Percentiles rank a stretch among this genome's conserved stretches.
phyloP scores from a whole-genome alignment of 2,797 vertebrate species.

The Rhadinocentrus ornatus region DNA sequence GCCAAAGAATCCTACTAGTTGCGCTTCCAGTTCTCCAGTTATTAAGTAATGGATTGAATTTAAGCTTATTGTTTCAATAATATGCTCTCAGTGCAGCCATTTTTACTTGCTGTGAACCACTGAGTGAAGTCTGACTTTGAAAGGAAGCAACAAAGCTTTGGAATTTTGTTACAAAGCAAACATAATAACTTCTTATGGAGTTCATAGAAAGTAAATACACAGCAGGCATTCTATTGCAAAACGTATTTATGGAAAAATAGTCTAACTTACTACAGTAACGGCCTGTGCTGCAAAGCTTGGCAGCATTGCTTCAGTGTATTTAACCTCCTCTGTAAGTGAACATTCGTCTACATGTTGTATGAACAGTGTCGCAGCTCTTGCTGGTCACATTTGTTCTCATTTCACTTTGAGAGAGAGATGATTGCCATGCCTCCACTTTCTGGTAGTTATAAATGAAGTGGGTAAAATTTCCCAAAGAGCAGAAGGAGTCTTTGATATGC shows the following conservation, averaged over 20 bases:
- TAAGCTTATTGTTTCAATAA: not conserved
- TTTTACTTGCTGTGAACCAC: constrained; percentile 14
- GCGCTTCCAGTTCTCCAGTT: not conserved
- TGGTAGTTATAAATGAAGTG: constrained; percentile 54
- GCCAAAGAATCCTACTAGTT: not conserved
- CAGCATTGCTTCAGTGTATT: constrained; percentile 18
- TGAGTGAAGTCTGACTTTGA: not conserved
- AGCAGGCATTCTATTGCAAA: constrained; percentile 26
- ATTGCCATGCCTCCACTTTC: constrained; percentile 21
- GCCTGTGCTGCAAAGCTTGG: constrained; percentile 12
- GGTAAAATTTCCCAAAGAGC: constrained; percentile 54
- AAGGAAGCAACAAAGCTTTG: constrained; percentile 9
- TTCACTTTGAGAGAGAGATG: constrained; percentile 21
- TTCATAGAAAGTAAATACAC: constrained; percentile 12
- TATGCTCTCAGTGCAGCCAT: not conserved
- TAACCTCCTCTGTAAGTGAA: constrained; percentile 26
- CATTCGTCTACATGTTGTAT: constrained; percentile 6
- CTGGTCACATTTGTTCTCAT: not conserved
- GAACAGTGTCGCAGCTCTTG: not conserved
- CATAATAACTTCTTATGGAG: constrained; percentile 18
- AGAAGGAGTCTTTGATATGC: constrained; percentile 71
- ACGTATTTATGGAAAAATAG: constrained; percentile 46
- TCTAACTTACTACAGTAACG: not conserved
- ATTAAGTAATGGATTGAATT: not conserved
- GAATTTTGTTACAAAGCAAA: constrained; percentile 15